These are phyloP conservation scores for Pachyramphus minor DNA, from an alignment of 2,113 vertebrate species.

Conservation along the genomic window DNA sequence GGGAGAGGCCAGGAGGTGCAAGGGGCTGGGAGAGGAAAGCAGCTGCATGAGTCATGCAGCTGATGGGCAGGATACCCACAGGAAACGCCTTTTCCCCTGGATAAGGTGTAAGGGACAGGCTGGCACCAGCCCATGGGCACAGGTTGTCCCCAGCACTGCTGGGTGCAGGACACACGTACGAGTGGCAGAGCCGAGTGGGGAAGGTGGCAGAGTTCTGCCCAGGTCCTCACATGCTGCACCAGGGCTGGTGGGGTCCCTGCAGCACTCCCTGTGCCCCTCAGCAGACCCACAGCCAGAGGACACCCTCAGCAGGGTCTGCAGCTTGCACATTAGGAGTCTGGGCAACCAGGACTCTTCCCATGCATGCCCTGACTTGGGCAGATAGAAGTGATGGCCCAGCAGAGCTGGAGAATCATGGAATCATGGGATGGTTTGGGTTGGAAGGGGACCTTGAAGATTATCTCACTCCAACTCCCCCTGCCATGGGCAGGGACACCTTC, in stretches of 20 bases:
- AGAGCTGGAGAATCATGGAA: not conserved
- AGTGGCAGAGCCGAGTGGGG: not conserved
- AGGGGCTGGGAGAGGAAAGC: slow-evolving; percentile 33
- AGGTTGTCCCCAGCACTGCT: slow-evolving; percentile 23
- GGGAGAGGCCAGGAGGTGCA: not conserved
- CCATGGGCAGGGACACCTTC: not conserved
- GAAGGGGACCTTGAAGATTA: not conserved
- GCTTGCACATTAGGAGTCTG: not conserved
- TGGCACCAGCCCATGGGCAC: slow-evolving; percentile 23
- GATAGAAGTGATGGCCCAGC: not conserved
- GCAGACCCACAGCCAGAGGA: not conserved
- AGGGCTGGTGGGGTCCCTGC: not conserved
- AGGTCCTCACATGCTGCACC: not conserved
- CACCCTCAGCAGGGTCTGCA: not conserved
- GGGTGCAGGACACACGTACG: not conserved
- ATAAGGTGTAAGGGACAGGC: slow-evolving; percentile 32
- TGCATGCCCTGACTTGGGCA: not conserved
- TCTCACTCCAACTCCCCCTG: not conserved
- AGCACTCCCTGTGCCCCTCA: rapidly evolving
- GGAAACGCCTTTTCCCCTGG: slow-evolving; percentile 42
- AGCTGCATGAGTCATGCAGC: slow-evolving; percentile 38
- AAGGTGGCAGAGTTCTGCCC: not conserved
- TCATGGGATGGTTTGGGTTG: not conserved
- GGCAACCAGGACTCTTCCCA: rapidly evolving
- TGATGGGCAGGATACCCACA: slow-evolving; percentile 10